Evolutionary conservation across 1,140 invertebrate species (phyloP), one percentile per base, ranked within the genome.

Genomic region (Amyelois transitella): DNA sequence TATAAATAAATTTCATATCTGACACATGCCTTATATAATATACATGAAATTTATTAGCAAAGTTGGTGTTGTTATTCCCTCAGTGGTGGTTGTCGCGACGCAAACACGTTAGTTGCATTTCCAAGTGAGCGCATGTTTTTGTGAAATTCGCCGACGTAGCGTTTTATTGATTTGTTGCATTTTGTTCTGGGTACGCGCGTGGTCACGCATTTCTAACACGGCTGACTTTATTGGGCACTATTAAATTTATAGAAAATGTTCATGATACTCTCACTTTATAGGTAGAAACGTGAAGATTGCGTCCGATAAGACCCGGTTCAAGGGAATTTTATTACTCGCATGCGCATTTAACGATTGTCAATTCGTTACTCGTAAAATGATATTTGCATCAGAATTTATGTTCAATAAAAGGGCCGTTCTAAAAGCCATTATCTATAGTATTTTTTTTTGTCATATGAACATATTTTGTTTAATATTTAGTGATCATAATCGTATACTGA

Each of bases 1-100:
- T 69, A 67, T 60, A 61, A 73, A 76, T 69, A 71, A 67, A 71
- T 64, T 55, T 53, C 64, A 52, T 55, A 52, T 55, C 66, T 69
- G 60, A 66, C 54, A 64, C 62, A 66, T 49, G 48, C 59, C 22
- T 45, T 47, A 59, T 55, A 57, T 43, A 54, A 58, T 58, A 57
- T 47, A 57, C 51, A 53, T 54, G 32, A 57, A 55, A 45, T 48
- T 48, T 48, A 48, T 48, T 48, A 20, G 18, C 20, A 48, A 48
- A 21, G 19, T 19, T 53, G 50, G 25, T 49, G 32, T 62, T 51
- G 51, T 57, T 57, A 57, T 57, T 51, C 48, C 44, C 47, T 43
- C 43, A 25, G 20, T 25, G 43, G 20, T 55, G 12, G 55, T 55
- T 55, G 53, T 55, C 52, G 49, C 21, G 49, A 28, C 25, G 47